These are phyloP conservation scores for Yoshiicerus persimilis DNA, from an alignment of 1,140 invertebrate species.

Conservation along the genomic window DNA sequence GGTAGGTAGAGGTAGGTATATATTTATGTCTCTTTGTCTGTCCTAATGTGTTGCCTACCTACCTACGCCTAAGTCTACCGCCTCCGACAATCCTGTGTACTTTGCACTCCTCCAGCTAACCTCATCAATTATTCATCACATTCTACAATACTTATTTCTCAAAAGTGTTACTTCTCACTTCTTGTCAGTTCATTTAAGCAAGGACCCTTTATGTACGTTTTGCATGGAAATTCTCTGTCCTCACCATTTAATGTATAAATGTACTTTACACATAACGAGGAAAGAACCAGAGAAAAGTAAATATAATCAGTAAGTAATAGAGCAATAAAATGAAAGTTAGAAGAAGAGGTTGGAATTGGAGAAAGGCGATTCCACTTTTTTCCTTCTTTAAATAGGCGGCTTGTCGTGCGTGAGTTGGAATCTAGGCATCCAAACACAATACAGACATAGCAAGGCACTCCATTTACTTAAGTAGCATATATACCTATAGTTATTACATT, in stretches of 20 bases:
- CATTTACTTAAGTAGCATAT: neutral
- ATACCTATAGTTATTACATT: neutral
- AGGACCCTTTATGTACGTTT: neutral
- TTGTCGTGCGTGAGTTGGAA: neutral
- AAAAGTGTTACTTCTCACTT: neutral
- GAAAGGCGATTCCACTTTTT: neutral
- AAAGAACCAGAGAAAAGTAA: conserved; percentile 13
- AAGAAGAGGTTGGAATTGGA: neutral
- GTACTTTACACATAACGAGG: neutral
- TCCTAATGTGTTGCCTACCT: conserved; percentile 5
- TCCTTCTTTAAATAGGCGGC: neutral
- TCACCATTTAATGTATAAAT: neutral
- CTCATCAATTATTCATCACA: neutral
- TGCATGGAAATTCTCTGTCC: conserved; percentile 21
- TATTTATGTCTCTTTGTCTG: conserved; percentile 5
- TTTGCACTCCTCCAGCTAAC: neutral
- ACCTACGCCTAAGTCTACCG: neutral
- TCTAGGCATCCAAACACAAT: neutral
- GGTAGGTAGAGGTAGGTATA: neutral
- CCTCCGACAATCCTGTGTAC: neutral
- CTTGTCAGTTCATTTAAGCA: conserved; percentile 11
- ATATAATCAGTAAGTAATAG: neutral
- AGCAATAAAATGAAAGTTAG: conserved; percentile 12
- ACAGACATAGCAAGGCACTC: too few species aligned
- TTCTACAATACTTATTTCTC: neutral